Conservation (phyloP, 2,888 invertebrate species). For the Cremastobaeus sp. region DNA sequence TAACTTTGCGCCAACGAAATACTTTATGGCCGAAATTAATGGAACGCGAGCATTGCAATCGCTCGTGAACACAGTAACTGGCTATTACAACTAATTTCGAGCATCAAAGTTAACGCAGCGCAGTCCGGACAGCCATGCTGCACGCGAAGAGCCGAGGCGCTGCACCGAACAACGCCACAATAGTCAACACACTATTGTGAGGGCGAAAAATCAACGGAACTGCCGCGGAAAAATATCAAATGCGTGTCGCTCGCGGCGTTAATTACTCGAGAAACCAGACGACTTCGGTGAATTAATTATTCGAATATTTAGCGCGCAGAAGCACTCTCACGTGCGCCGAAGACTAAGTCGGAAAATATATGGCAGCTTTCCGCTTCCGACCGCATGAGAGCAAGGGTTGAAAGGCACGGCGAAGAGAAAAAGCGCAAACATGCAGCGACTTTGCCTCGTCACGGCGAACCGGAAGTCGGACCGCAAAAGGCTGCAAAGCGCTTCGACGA, state of each 20-base stretch:
- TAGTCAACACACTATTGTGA: constrained; percentile 36
- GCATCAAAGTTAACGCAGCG: constrained; percentile 8
- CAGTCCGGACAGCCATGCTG: not conserved
- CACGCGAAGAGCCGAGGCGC: constrained; percentile 1
- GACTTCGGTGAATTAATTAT: constrained; percentile 44
- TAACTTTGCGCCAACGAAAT: constrained; percentile 9
- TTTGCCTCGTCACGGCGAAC: constrained; percentile 53
- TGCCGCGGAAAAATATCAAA: constrained; percentile 22
- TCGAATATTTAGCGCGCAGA: constrained; percentile 25
- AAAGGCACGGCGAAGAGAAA: constrained; percentile 36
- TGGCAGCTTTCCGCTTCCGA: constrained; percentile 12
- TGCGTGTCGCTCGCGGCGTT: constrained; percentile 28
- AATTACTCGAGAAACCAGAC: constrained; percentile 38
- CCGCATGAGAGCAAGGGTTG: constrained; percentile 10
- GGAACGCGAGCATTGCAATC: not conserved
- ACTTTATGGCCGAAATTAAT: constrained; percentile 5
- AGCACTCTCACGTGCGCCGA: constrained; percentile 29
- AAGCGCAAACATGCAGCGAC: constrained; percentile 59
- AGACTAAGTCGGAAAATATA: constrained; percentile 15
- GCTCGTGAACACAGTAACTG: not conserved
- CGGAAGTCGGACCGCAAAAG: constrained; percentile 59
- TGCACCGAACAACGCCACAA: constrained; percentile 19
- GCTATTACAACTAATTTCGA: constrained; percentile 20
- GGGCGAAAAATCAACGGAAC: constrained; percentile 14
- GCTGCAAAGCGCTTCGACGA: constrained; percentile 53